These are phyloP conservation scores for Agonopterix arenella DNA, from an alignment of 2,888 invertebrate genomes.

Conservation along the genomic window DNA sequence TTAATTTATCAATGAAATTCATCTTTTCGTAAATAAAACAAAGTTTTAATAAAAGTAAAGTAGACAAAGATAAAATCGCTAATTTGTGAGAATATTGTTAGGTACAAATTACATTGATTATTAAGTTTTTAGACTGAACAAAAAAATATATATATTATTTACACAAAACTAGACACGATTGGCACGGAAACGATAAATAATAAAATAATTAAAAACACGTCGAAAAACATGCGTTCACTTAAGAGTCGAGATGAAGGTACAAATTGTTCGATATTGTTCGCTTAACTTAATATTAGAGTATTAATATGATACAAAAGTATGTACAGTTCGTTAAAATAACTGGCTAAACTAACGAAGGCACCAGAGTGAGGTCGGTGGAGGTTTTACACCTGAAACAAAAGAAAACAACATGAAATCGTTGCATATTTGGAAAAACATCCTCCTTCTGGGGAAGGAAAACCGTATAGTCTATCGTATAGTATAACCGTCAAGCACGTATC, in stretches of 20 bases:
- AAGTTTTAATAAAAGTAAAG: slow-evolving; percentile 31
- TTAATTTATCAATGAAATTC: slow-evolving; percentile 56
- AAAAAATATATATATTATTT: slow-evolving; percentile 12
- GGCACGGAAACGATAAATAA: slow-evolving; percentile 58
- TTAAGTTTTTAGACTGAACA: slow-evolving; percentile 9
- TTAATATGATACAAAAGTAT: slow-evolving; percentile 57
- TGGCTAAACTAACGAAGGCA: slow-evolving; percentile 70
- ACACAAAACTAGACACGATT: slow-evolving; percentile 35
- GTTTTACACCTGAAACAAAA: slow-evolving; percentile 53
- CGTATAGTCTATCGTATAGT: no score
- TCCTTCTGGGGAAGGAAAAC: no score
- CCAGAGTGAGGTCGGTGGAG: slow-evolving; percentile 75
- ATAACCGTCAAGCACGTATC: no score
- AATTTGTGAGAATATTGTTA: slow-evolving; percentile 38
- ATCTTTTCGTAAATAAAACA: slow-evolving; percentile 45
- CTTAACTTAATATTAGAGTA: slow-evolving; percentile 51
- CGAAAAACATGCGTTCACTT: slow-evolving; percentile 29
- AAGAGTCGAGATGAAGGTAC: slow-evolving; percentile 53
- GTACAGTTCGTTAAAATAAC: slow-evolving; percentile 50
- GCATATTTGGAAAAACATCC: no score
- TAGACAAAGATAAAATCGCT: slow-evolving; percentile 35
- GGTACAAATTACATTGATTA: slow-evolving; percentile 34
- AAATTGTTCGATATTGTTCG: slow-evolving; percentile 64
- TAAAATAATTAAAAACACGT: slow-evolving; percentile 33
- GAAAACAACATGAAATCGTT: not conserved